Evolutionary conservation across 2,888 invertebrate species (phyloP).

Genomic region (Scelioninae gen. 1): DNA sequence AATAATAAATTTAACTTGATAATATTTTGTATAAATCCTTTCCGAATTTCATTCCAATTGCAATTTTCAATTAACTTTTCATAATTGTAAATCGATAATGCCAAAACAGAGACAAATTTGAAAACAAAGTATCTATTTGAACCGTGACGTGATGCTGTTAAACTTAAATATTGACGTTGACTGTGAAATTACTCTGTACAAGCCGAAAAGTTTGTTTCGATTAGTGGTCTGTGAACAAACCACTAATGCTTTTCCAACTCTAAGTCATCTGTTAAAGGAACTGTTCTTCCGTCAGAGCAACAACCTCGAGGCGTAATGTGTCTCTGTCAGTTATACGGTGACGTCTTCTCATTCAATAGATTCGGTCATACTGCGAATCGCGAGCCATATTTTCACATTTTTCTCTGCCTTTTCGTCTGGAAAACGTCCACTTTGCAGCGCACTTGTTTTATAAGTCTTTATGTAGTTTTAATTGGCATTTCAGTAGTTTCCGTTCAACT

Average conservation of each 20-base stretch:
- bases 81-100: too few relatives aligned
- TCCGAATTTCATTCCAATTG: too few relatives aligned
- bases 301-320: conserved; percentile 36
- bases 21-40: too few relatives aligned
- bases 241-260: conserved; percentile 56
- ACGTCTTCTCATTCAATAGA: conserved; percentile 36
- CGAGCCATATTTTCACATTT: conserved; percentile 9
- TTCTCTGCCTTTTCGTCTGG: conserved; percentile 30
- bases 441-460: conserved; percentile 60
- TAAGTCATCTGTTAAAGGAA: conserved; percentile 62
- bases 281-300: conserved; percentile 34
- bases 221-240: conserved; percentile 50
- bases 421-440: conserved; percentile 49
- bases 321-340: conserved; percentile 38
- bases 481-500: conserved; percentile 63
- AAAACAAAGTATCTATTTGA: background rate
- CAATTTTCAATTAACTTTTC: too few relatives aligned
- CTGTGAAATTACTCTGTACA: conserved; percentile 39
- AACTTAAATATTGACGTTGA: conserved; percentile 47
- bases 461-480: conserved; percentile 66
- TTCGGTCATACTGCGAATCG: conserved; percentile 33
- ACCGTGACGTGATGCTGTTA: conserved; percentile 20
- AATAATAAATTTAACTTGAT: too few relatives aligned
- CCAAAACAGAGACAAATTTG: background rate
- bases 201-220: conserved; percentile 57